These are phyloP conservation scores for Cyclura pinguis DNA, from an alignment of 2,797 vertebrate species.

Conservation along the genomic window DNA sequence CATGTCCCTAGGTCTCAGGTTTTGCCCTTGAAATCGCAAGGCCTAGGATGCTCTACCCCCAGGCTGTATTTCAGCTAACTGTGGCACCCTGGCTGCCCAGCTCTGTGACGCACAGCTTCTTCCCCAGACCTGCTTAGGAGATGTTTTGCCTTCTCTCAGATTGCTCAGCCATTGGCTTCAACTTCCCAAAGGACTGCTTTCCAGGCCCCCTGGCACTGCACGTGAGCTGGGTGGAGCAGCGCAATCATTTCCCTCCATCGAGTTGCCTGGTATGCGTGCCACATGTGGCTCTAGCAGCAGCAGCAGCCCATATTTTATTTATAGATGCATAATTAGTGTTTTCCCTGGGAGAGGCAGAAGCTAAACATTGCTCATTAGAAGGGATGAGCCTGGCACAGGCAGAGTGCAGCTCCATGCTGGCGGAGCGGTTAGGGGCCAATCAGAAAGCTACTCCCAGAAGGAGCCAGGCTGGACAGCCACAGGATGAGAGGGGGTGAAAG, in stretches of 20 bases:
- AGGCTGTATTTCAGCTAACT: neutral
- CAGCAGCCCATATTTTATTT: constrained; percentile 49
- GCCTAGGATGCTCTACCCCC: no score
- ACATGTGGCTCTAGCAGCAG: constrained; percentile 9
- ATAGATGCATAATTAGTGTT: constrained; percentile 51
- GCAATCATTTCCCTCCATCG: constrained; percentile 24
- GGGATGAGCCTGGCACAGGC: constrained; percentile 35
- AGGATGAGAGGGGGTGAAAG: neutral
- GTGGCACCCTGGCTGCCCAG: no score
- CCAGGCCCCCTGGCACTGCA: neutral
- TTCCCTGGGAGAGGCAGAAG: constrained; percentile 46
- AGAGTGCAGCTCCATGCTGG: constrained; percentile 13
- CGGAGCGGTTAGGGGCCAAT: constrained; percentile 23
- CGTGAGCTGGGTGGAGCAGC: constrained; percentile 5
- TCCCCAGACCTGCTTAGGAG: neutral
- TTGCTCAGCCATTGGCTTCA: constrained; percentile 2
- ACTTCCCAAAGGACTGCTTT: neutral
- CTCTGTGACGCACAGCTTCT: no score
- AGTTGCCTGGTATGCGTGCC: constrained; percentile 12
- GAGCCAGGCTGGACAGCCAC: neutral
- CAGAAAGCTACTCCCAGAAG: constrained; percentile 29
- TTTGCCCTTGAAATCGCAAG: no score
- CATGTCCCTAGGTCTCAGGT: no score
- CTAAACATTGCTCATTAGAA: constrained; percentile 49
- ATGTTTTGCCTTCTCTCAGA: neutral